Conservation (phyloP, 2,113 vertebrate species). For the Podarcis raffonei region DNA sequence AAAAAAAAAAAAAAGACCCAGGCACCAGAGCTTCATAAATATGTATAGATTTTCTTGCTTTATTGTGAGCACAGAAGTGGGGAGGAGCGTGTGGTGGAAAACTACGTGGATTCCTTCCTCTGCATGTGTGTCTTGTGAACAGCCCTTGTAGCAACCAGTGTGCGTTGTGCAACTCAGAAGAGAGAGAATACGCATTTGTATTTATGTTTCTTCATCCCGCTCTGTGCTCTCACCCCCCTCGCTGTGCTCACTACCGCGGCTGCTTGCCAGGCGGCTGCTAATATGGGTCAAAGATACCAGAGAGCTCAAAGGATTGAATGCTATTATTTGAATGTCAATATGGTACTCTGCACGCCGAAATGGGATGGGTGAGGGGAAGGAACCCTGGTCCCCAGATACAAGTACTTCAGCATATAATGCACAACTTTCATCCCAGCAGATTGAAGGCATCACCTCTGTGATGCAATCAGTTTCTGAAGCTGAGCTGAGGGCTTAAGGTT, state of each 20-base stretch:
- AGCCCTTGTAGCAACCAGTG: background rate
- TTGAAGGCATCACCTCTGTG: slow-evolving; percentile 1
- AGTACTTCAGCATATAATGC: slow-evolving; percentile 10
- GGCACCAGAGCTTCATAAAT: background rate
- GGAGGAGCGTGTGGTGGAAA: slow-evolving; percentile 31
- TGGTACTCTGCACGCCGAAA: slow-evolving; percentile 12
- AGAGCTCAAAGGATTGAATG: slow-evolving; percentile 12
- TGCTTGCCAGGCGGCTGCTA: slow-evolving; percentile 21
- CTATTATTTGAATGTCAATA: slow-evolving; percentile 15
- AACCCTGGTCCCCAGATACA: background rate
- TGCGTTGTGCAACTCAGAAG: slow-evolving; percentile 25
- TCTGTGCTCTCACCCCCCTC: slow-evolving; percentile 24
- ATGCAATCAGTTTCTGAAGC: slow-evolving; percentile 16
- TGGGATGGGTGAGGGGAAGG: background rate
- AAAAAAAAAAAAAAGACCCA: background rate
- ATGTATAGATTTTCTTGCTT: background rate
- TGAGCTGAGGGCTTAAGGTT: slow-evolving; percentile 19
- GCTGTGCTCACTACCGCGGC: slow-evolving; percentile 22
- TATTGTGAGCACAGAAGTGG: background rate
- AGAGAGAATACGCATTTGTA: slow-evolving; percentile 3
- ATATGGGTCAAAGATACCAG: background rate
- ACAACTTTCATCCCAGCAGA: slow-evolving; percentile 14
- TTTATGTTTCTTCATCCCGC: slow-evolving; percentile 48
- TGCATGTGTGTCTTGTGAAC: background rate
- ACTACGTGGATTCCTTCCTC: background rate